These are phyloP conservation scores for Argyra leucocephala DNA, from an alignment of 2,888 invertebrate species.

Conservation along the genomic window DNA sequence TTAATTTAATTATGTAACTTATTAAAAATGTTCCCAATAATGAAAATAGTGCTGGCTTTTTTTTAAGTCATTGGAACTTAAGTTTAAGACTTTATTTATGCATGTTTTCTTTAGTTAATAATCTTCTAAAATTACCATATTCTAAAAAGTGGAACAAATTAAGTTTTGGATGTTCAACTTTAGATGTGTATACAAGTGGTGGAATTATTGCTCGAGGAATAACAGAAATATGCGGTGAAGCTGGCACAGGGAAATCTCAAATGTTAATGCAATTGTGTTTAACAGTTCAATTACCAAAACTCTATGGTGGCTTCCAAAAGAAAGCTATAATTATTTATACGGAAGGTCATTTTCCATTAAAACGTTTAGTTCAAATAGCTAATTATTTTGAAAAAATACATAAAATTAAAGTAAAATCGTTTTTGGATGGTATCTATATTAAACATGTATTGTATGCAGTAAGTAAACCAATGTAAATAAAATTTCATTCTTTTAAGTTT, in stretches of 20 bases:
- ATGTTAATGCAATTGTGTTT: slow-evolving; percentile 62
- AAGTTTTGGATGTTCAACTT: slow-evolving; percentile 47
- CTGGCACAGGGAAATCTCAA: slow-evolving; percentile 68
- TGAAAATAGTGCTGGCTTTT: too few species aligned
- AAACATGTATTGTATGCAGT: slow-evolving; percentile 47
- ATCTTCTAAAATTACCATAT: neutral
- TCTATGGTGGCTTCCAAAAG: slow-evolving; percentile 48
- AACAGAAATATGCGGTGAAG: slow-evolving; percentile 63
- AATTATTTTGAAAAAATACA: slow-evolving; percentile 37
- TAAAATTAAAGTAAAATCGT: slow-evolving; percentile 36
- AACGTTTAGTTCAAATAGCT: slow-evolving; percentile 52
- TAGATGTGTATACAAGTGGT: slow-evolving; percentile 53
- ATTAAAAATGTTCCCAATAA: too few species aligned
- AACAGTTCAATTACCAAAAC: slow-evolving; percentile 49
- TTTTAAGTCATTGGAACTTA: too few species aligned
- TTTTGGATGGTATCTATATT: slow-evolving; percentile 55
- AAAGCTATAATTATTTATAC: slow-evolving; percentile 62
- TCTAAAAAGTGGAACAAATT: slow-evolving; percentile 19
- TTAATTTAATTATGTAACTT: too few species aligned
- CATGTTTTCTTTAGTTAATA: neutral
- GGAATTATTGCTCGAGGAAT: slow-evolving; percentile 58
- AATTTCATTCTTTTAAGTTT: too few species aligned
- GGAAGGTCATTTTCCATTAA: slow-evolving; percentile 62
- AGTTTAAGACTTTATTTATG: too few species aligned
- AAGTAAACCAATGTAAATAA: neutral